Evolutionary conservation across 2,797 vertebrate genomes (phyloP).

Genomic region (Apogon talboti): DNA sequence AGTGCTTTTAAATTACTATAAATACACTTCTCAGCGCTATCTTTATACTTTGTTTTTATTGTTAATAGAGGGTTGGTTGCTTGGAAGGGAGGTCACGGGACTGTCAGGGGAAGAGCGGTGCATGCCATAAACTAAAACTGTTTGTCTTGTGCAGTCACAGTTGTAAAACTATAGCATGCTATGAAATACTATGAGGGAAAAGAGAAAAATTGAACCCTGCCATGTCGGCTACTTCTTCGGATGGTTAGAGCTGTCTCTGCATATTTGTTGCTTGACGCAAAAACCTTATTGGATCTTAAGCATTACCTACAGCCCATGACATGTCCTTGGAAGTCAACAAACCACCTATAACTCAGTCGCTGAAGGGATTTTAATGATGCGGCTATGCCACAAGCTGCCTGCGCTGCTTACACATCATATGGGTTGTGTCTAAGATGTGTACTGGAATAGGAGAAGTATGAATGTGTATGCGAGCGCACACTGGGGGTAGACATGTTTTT

Average conservation of each 20-base stretch:
- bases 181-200: slow-evolving; percentile 40
- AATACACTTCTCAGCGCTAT: slow-evolving; percentile 15
- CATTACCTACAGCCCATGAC: slow-evolving; percentile 71
- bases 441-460: slow-evolving; percentile 55
- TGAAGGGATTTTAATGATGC: slow-evolving; percentile 75
- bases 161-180: slow-evolving; percentile 35
- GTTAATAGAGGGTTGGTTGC: slow-evolving; percentile 18
- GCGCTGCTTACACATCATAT: slow-evolving; percentile 55
- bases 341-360: slow-evolving; percentile 77
- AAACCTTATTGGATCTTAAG: slow-evolving; percentile 69
- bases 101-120: not conserved
- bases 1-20: slow-evolving; percentile 22
- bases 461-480: slow-evolving; percentile 10
- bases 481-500: slow-evolving; percentile 51
- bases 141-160: slow-evolving; percentile 21
- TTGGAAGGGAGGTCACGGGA: slow-evolving; percentile 5
- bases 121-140: slow-evolving; percentile 16
- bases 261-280: slow-evolving; percentile 73
- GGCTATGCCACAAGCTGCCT: slow-evolving; percentile 70
- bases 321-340: slow-evolving; percentile 78
- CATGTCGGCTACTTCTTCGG: slow-evolving; percentile 48
- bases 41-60: slow-evolving; percentile 19
- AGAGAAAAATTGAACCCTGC: slow-evolving; percentile 35
- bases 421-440: slow-evolving; percentile 57
- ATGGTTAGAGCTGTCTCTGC: slow-evolving; percentile 69